Evolutionary conservation across 2,797 vertebrate genomes (phyloP).

Genomic region (Myotis vivesi): DNA sequence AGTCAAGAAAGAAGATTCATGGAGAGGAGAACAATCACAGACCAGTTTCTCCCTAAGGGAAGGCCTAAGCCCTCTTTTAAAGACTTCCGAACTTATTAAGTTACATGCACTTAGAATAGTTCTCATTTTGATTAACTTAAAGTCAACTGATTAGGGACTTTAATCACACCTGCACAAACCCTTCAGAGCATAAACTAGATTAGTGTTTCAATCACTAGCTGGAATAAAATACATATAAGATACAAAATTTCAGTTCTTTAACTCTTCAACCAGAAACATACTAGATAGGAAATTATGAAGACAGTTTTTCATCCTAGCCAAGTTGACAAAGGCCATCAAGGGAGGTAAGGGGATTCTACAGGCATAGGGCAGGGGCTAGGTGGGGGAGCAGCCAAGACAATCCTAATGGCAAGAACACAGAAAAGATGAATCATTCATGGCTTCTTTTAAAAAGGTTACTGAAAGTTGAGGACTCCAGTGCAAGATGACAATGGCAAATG

Average conservation of each 20-base stretch:
- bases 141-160: neutral
- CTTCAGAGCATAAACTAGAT: neutral
- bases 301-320: neutral
- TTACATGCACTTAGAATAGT: neutral
- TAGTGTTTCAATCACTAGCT: neutral
- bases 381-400: neutral
- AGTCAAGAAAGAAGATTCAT: neutral
- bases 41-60: neutral
- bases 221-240: neutral
- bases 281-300: neutral
- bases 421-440: neutral
- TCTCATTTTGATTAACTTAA: neutral
- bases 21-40: neutral
- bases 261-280: neutral
- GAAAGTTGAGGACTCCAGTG: neutral
- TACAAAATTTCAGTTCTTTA: neutral
- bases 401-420: neutral
- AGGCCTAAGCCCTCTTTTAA: neutral
- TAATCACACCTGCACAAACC: neutral
- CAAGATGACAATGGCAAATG: neutral
- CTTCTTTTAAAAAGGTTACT: constrained; percentile 4
- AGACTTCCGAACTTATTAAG: neutral
- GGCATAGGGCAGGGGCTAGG: neutral
- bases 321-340: neutral
- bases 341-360: neutral